phyloP scores from a whole-genome alignment of 64 coral and sea anemone genomes.

The Stichodactyla mertensii region DNA sequence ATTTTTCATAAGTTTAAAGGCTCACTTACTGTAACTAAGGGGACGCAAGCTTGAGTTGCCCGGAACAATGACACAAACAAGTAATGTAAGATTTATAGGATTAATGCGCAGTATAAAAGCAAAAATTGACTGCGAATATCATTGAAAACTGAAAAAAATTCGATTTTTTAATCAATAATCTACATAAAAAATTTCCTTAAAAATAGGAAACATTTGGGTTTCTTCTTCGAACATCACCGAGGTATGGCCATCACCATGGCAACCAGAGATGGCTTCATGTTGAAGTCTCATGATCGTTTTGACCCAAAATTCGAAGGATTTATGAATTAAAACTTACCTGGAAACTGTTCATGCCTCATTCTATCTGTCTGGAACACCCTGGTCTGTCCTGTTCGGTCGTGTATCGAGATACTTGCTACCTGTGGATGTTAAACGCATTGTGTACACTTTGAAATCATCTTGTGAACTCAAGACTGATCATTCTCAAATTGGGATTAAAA shows the following conservation, averaged over 20 bases:
- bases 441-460: neutral
- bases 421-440: conserved; percentile 5
- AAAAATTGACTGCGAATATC: neutral
- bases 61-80: neutral
- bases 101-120: neutral
- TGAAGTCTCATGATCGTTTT: neutral
- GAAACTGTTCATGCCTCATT: conserved; percentile 66
- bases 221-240: neutral
- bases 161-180: neutral
- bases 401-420: conserved; percentile 70
- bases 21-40: neutral
- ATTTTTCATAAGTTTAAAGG: too few relatives aligned
- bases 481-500: neutral
- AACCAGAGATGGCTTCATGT: neutral
- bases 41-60: neutral
- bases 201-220: neutral
- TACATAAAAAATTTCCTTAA: neutral
- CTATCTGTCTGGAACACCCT: conserved; percentile 66
- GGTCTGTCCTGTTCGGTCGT: conserved; percentile 51
- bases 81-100: neutral
- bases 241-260: neutral
- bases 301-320: neutral
- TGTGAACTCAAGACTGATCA: neutral
- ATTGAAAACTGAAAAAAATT: neutral
- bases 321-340: conserved; percentile 25